Conservation (phyloP, 1,140 invertebrate genomes). For the Ips nitidus region DNA sequence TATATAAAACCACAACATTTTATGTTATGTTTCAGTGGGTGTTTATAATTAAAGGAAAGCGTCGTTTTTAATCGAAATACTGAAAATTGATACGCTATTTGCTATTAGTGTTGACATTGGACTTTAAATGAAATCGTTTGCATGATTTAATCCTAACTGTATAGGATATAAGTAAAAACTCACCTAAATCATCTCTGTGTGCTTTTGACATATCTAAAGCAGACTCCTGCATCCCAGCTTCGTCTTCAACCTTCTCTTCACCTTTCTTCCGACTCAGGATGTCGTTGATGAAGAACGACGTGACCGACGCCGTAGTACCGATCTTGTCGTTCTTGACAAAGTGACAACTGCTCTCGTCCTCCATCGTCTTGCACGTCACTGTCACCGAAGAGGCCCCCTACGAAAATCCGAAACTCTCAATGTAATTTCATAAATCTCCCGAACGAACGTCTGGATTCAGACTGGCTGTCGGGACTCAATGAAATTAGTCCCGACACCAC, state of each 20-base stretch:
- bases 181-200: conserved; percentile 30
- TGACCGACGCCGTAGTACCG: conserved; percentile 52
- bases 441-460: conserved; percentile 31
- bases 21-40: too few species aligned
- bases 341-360: conserved; percentile 36
- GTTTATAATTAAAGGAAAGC: too few species aligned
- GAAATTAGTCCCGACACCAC: conserved; percentile 41
- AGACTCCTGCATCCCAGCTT: conserved; percentile 46
- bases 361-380: conserved; percentile 23
- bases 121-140: too few species aligned
- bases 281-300: conserved; percentile 76
- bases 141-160: background rate
- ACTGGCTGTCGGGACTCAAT: conserved; percentile 41
- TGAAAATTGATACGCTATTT: too few species aligned
- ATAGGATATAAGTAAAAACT: background rate
- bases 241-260: conserved; percentile 43
- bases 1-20: too few species aligned
- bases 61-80: too few species aligned
- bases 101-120: too few species aligned
- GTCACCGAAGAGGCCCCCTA: conserved; percentile 1
- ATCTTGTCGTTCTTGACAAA: conserved; percentile 36
- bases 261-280: conserved; percentile 62
- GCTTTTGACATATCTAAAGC: conserved; percentile 53
- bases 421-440: conserved; percentile 22
- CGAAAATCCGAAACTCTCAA: conserved; percentile 4